phyloP scores from a whole-genome alignment of 2,113 vertebrate species.

The Lophotis ruficrista region DNA sequence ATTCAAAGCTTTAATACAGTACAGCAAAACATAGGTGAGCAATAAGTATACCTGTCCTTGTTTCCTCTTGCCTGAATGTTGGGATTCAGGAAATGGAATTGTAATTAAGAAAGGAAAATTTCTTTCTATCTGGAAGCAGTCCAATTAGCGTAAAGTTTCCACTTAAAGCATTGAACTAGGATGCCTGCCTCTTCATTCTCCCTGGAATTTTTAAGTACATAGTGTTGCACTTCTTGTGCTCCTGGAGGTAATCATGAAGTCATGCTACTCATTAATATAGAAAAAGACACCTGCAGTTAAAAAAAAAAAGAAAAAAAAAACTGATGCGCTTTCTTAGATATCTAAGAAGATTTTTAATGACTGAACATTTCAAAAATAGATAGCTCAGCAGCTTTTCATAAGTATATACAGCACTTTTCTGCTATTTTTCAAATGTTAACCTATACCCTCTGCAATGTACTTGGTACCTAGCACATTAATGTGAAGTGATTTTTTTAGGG shows the following conservation, averaged over 20 bases:
- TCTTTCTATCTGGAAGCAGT: not conserved
- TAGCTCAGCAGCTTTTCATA: not conserved
- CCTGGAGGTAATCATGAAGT: not conserved
- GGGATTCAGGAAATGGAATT: not conserved
- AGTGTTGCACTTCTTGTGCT: not conserved
- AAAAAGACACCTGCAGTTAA: not conserved
- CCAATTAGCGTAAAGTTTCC: not conserved
- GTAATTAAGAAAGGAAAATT: not conserved
- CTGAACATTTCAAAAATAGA: not conserved
- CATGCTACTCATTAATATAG: not conserved
- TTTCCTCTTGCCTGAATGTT: not conserved
- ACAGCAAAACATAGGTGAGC: not conserved
- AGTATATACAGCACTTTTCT: not conserved
- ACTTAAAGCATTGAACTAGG: not conserved
- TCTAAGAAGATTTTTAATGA: not conserved
- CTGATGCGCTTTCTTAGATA: not conserved
- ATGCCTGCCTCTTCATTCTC: not conserved
- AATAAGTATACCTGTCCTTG: not conserved
- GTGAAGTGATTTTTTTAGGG: not conserved
- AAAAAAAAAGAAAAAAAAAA: not conserved
- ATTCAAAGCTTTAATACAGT: not conserved
- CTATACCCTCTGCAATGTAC: not conserved
- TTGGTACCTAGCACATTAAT: not conserved
- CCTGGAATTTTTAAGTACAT: not conserved
- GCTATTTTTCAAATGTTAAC: not conserved